Evolutionary conservation across 2,888 invertebrate genomes (phyloP), one percentile per base, ranked within the genome.

Genomic region (Rosalia funebris): DNA sequence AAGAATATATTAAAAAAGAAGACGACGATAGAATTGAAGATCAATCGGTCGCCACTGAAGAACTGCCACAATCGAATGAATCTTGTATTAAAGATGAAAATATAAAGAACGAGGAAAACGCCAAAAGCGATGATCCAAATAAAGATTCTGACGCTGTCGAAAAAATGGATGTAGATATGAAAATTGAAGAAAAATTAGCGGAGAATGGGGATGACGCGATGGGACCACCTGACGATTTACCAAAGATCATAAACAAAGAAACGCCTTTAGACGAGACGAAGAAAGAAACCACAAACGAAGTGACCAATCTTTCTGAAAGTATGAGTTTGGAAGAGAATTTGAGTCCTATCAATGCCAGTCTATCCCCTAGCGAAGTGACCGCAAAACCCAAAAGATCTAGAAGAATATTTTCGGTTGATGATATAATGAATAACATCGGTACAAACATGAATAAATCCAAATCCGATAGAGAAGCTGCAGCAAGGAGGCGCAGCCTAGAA

Each of bases 321-420:
- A 25, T 7, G 25, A 25, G 4, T 25, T 25, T 25, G 3, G 7
- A 25, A 25, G 25, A 25, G 25, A 7, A 25, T 5, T 7, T 7
- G 7, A n/a, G n/a, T n/a, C n/a, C n/a, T n/a, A n/a, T n/a, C n/a
- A n/a, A n/a, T n/a, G n/a, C n/a, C n/a, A 25, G 7, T 5, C 25
- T 7, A 25, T 25, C 25, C 25, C 7, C 25, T 5, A 7, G 7
- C 3, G 25, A 25, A 7, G 25, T 7, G 4, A 25, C 25, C 25
- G 25, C 3, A 25, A 25, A 25, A n/a, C 15, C 17, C n/a, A 68
- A 57, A 53, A 60, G 71, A 37, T 52, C 66, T 1, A 70, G 63
- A 60, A 61, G 77, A 44, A 74, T 76, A 34, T 77, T 77, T 57
- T 77, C 77, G 0, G 77, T 77, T 0, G 77, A 77, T 54, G 77